Evolutionary conservation across 2,113 vertebrate genomes (phyloP), one percentile per base, ranked within the genome.

Genomic region (Quiscalus mexicanus): DNA sequence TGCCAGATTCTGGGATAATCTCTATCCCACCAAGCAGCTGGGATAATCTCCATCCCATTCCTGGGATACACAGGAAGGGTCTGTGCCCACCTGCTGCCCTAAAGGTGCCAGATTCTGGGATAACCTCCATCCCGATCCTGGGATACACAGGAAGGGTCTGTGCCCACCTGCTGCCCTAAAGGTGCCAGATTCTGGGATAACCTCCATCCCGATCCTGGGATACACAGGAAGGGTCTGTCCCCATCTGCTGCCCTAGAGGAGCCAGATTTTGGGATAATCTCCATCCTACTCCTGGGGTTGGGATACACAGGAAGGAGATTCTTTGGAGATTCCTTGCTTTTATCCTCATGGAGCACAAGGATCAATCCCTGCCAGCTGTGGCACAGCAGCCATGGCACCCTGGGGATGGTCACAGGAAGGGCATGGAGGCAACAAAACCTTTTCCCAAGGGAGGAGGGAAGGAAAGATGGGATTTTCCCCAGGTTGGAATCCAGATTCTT

Each of bases 401-500:
- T 22, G 18, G 31, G 42, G 39, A 25, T 52, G 0, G 18, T 2
- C 22, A 27, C 55, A 30, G 31, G 25, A 69, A 60, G 16, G 56
- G 50, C 55, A 62, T 6, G 31, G 75, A 52, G 67, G 50, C 60
- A 77, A 12, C 27, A 80, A 41, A 83, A 23, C 47, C 62, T 70
- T 35, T 77, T 47, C 25, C 56, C 69, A 45, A 50, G 74, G 65
- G 3, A 71, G 13, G 12, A 47, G 13, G 2, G 52, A 59, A 71
- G 56, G 31, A 27, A 69, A 37, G 30, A 9, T 11, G 31, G 64
- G 35, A 39, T 71, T 73, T 64, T 8, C 25, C 47, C 28, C 9
- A 6, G 1, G 2, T 0, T 37, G 55, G 20, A 35, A 33, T 28
- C 49, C 45, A 5, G 7, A 5, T 39, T 84, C 58, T 64, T 55